Base-by-base conservation (phyloP, 2,113 vertebrate genomes). In the Antennarius striatus region DNA sequence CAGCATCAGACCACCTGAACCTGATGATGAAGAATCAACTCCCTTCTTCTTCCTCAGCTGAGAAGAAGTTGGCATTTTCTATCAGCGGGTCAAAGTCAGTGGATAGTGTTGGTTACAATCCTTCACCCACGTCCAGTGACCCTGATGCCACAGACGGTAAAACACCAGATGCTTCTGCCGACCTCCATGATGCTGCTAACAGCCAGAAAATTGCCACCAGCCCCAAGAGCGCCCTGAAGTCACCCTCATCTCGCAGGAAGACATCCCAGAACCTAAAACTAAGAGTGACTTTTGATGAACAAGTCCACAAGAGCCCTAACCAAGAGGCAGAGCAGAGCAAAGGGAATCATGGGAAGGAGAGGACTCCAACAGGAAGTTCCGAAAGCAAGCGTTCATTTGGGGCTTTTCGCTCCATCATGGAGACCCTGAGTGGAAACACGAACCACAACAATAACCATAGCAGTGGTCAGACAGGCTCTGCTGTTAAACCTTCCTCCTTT, bases 161-260 rank as follows among this genome's bases (percentile, higher is more conserved):
- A 86, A 54, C 67, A 47, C 17, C 86, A 45, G 93, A 79, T 1
- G 56, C 74, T 10, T 63, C 90, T 29, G 86, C 81, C 60, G 95
- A 95, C 16, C 9, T 1, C 45, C 73, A 76, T 0, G 94, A 96
- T 3, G 69, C 71, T 28, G 52, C 82, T 0, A 32, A 85, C 1
- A 89, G 91, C 17, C 95, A 95, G 75, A 98, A 97, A 71, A 84
- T 86, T 4, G 90, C 96, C 59, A 96, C 94, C 1, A 99, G 97
- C 83, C 97, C 98, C 70, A 99, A 99, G 87, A 99, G 98, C 6
- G 98, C 98, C 63, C 95, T 99, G 72, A 99, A 99, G 81, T 99
- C 98, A 5, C 98, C 97, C 0, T 96, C 98, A 2, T 98, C 98
- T 48, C 96, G 97, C 75, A 92, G 96, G 62, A 96, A 96, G 85